Conservation (phyloP, 2,888 invertebrate species). For the Drosophila vallismaia region DNA sequence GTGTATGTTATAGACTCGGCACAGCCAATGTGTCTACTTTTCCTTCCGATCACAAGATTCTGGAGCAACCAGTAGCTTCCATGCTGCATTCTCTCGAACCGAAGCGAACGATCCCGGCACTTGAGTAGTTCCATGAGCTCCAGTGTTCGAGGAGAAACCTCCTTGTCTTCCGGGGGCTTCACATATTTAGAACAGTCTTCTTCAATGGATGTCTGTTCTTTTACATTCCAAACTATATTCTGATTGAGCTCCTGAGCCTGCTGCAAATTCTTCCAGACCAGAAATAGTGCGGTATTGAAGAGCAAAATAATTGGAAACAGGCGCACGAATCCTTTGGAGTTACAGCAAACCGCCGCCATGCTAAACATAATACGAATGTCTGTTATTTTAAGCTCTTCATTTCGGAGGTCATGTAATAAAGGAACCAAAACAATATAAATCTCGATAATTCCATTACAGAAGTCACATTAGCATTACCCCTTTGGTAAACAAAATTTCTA, state of each 20-base stretch:
- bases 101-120: slow-evolving; percentile 65
- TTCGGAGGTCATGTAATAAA: background rate
- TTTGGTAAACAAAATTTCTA: background rate
- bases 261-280: slow-evolving; percentile 36
- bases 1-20: slow-evolving; percentile 88
- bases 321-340: slow-evolving; percentile 29
- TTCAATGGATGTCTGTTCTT: background rate
- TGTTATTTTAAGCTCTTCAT: background rate
- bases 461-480: background rate
- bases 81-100: slow-evolving; percentile 67
- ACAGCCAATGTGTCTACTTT: slow-evolving; percentile 84
- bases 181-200: background rate
- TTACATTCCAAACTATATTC: background rate
- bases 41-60: slow-evolving; percentile 85
- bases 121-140: slow-evolving; percentile 62
- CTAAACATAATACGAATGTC: slow-evolving; percentile 2
- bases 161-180: background rate
- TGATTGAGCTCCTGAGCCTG: background rate
- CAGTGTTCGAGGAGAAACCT: slow-evolving; percentile 34
- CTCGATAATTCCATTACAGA: too few relatives aligned
- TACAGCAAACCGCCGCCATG: slow-evolving; percentile 10
- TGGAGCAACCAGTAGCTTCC: slow-evolving; percentile 86
- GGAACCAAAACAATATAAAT: background rate
- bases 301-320: slow-evolving; percentile 24
- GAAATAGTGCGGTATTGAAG: slow-evolving; percentile 14